Base-by-base conservation (phyloP, 2,888 invertebrate genomes). In the Morpho helenor region DNA sequence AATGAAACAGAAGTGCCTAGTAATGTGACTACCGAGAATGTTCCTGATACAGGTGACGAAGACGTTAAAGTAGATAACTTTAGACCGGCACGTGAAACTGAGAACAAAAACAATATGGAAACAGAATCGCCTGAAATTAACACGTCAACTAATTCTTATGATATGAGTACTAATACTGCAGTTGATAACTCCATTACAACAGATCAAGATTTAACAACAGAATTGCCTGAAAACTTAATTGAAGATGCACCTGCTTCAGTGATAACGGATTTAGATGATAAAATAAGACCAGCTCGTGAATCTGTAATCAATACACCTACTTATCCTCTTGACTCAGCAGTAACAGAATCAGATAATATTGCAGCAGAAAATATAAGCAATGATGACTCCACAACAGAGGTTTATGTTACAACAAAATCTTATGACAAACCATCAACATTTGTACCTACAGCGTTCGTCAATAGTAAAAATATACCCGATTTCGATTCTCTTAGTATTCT, bases 401-500 rank as follows among this genome's bases (percentile, higher is more conserved):
- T 49, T 7, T 44, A 49, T 45, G 47, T 45, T 7, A 49, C 51
- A n/a, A 55, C 57, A 42, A 40, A 47, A 45, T 9, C 46, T 4
- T 49, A 56, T 22, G 60, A 60, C n/a, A 56, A 60, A 39, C 22
- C 41, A 31, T 23, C 58, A 9, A 60, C 55, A 9, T 43, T 10
- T 6, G 49, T 54, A 22, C 57, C 63, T 44, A 48, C 45, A 10
- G 45, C 52, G 47, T 49, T 53, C 23, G 57, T 58, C 39, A 61
- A 49, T 56, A 48, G 10, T 57, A 52, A 61, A 61, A 60, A 45
- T 48, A 59, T 53, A 2, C 61, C 61, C 7, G 60, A 61, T 7
- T 61, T 59, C 23, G 23, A 61, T n/a, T 42, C 61, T 2, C 43
- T 61, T 44, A 57, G 52, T 49, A 63, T 63, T 41, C 55, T 63